Evolutionary conservation across 2,113 vertebrate genomes (phyloP).

Genomic region (Phrynocephalus versicolor): DNA sequence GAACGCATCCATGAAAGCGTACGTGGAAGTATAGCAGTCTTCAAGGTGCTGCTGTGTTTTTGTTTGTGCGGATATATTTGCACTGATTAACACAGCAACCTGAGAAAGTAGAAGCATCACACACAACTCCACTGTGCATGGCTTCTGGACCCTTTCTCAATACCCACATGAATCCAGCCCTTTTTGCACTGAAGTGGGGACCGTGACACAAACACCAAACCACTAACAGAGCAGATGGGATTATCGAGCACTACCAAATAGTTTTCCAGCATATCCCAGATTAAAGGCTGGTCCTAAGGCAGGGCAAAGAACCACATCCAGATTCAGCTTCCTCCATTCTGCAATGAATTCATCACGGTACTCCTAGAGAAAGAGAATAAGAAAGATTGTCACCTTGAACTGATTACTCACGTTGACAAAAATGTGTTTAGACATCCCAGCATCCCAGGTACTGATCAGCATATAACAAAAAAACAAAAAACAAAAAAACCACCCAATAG

Average conservation of each 20-base stretch:
- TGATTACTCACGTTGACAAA: background rate
- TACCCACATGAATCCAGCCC: background rate
- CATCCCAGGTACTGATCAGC: background rate
- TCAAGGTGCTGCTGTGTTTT: too few relatives aligned
- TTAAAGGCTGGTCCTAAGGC: slow-evolving; percentile 83
- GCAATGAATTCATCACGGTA: slow-evolving; percentile 77
- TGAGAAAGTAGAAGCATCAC: background rate
- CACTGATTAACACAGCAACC: too few relatives aligned
- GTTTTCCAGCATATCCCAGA: slow-evolving; percentile 70
- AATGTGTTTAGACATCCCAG: background rate
- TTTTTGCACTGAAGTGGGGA: background rate
- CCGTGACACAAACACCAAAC: background rate
- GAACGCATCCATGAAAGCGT: too few relatives aligned
- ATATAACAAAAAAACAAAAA: background rate
- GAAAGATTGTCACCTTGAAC: background rate
- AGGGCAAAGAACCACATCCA: slow-evolving; percentile 89
- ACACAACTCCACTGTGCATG: background rate
- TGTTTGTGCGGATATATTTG: too few relatives aligned
- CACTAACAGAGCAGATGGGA: background rate
- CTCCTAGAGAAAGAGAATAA: slow-evolving; percentile 63
- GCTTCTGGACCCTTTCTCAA: background rate
- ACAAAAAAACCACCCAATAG: too few relatives aligned
- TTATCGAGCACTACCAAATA: slow-evolving; percentile 61
- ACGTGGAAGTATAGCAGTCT: too few relatives aligned
- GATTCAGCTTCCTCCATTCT: slow-evolving; percentile 80